Evolutionary conservation across 2,888 invertebrate genomes (phyloP).

Genomic region (Gibbula magus): DNA sequence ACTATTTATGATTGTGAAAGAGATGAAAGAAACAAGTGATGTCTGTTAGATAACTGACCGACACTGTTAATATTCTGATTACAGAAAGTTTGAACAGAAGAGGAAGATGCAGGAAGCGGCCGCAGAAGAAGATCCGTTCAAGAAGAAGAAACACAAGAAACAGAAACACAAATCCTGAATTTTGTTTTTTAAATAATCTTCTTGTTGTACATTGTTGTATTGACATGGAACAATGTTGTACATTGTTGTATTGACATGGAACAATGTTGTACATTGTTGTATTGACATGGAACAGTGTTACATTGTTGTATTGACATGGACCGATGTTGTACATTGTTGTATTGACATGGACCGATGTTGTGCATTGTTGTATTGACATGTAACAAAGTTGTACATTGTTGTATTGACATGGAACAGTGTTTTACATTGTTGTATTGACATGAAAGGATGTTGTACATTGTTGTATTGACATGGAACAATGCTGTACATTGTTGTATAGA

Average conservation of each 20-base stretch:
- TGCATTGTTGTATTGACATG: neutral
- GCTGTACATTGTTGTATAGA: neutral
- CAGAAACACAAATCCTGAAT: constrained; percentile 32
- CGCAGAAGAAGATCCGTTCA: constrained; percentile 30
- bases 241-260: neutral
- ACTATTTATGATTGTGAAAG: too few species aligned
- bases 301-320: too few species aligned
- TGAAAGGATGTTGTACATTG: too few species aligned
- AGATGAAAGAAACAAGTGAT: too few species aligned
- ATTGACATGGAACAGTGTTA: neutral
- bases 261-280: neutral
- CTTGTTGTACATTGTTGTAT: too few species aligned
- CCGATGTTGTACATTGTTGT: too few species aligned
- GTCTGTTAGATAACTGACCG: too few species aligned
- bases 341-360: neutral
- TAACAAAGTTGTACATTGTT: neutral
- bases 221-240: too few species aligned
- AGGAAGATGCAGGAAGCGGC: constrained; percentile 42
- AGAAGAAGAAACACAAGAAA: constrained; percentile 48
- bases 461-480: neutral
- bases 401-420: too few species aligned
- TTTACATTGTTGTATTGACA: too few species aligned
- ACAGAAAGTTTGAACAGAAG: too few species aligned
- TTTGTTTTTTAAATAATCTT: neutral
- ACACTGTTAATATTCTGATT: too few species aligned